Percentiles rank a stretch among this genome's conserved stretches.
These are phyloP conservation scores for Lomographa bimaculata DNA, from an alignment of 2,888 invertebrate species.

Conservation along the genomic window DNA sequence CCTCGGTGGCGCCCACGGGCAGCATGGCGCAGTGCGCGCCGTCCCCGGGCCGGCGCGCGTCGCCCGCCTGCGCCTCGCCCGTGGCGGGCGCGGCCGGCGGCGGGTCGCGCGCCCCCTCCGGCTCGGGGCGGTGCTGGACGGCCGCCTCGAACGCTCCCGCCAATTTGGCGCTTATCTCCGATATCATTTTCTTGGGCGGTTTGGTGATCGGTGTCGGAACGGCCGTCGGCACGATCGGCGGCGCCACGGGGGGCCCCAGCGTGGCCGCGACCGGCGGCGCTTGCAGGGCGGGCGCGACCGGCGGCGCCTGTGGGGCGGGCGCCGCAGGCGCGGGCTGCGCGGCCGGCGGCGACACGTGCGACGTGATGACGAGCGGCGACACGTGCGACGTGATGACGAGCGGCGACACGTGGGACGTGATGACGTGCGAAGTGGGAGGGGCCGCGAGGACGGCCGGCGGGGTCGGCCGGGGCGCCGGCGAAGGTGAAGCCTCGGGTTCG, in stretches of 20 bases:
- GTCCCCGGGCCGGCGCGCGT: conserved; percentile 48
- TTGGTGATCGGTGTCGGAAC: conserved; percentile 65
- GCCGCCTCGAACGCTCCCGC: conserved; percentile 64
- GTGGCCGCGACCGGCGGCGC: neutral
- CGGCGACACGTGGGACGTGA: conserved; percentile 8
- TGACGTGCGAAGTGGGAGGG: conserved; percentile 10
- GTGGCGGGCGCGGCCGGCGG: conserved; percentile 33
- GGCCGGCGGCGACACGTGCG: conserved; percentile 23
- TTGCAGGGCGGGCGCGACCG: conserved; percentile 19
- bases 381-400: conserved; percentile 7
- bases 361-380: conserved; percentile 8
- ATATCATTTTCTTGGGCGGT: conserved; percentile 74
- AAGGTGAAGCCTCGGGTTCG: conserved; percentile 28
- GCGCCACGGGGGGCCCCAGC: conserved; percentile 5
- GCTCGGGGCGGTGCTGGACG: conserved; percentile 38
- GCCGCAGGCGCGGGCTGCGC: conserved; percentile 6
- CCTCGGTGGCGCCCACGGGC: conserved; percentile 70
- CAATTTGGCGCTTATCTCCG: conserved; percentile 69
- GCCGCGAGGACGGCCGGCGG: neutral
- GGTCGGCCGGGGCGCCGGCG: conserved; percentile 22
- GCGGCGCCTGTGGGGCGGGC: neutral
- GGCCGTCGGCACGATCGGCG: conserved; percentile 27
- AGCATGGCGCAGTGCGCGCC: conserved; percentile 58
- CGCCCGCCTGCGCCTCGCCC: conserved; percentile 41
- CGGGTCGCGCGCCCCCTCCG: conserved; percentile 30